phyloP scores from a whole-genome alignment of 2,797 vertebrate genomes.

The Clamator glandarius region DNA sequence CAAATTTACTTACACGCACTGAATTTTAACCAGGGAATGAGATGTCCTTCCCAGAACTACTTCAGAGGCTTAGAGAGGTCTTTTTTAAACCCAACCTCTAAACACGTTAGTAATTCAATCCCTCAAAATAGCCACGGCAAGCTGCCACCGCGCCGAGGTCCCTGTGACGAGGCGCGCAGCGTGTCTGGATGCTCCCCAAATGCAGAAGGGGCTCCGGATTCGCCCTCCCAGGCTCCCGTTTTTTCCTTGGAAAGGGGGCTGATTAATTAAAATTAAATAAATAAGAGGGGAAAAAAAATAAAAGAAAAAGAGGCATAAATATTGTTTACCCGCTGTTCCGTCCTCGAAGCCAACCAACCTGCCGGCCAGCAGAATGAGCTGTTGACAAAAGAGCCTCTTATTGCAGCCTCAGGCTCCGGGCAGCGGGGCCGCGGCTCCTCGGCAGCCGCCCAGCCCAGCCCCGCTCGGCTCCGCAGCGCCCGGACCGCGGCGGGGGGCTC shows the following conservation, averaged over 20 bases:
- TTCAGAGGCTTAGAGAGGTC: neutral
- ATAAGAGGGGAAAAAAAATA: neutral
- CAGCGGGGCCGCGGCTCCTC: neutral
- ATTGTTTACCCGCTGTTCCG: neutral
- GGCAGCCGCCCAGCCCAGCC: too few relatives aligned
- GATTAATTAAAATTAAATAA: neutral
- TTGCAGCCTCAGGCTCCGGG: neutral
- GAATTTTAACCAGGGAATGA: neutral
- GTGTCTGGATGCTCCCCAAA: neutral
- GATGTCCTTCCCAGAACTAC: neutral
- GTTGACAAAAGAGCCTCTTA: conserved; percentile 25
- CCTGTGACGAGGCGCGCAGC: accelerated
- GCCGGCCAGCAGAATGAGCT: conserved; percentile 12
- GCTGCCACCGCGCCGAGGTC: neutral
- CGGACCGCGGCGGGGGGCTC: too few relatives aligned
- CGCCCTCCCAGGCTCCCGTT: neutral
- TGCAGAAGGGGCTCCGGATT: neutral
- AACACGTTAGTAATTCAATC: neutral
- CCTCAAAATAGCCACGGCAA: neutral
- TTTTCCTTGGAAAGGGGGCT: too few relatives aligned
- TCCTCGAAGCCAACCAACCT: neutral
- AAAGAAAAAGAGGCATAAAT: neutral
- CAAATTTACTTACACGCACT: neutral
- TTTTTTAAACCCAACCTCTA: neutral
- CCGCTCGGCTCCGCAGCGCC: too few relatives aligned